A percentile compares a stretch with the other conserved stretches of the same genome.
Evolutionary conservation across 2,113 vertebrate species (phyloP).

Genomic region (Neogobius melanostomus): DNA sequence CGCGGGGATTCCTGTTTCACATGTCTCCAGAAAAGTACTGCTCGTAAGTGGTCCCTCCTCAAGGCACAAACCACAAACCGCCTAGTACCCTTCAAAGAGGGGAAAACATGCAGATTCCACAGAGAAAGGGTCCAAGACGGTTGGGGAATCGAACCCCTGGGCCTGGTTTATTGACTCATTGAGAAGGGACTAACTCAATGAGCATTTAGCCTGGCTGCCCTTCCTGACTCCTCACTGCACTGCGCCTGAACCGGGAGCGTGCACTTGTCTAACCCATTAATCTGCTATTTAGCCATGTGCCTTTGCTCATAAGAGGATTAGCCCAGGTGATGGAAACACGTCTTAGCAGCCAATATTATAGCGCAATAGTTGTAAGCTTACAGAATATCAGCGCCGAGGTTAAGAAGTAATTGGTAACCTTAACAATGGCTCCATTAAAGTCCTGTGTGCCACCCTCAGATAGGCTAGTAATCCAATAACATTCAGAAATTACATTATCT

Average conservation of each 20-base stretch:
- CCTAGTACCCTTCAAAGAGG: neutral
- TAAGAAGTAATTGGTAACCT: neutral
- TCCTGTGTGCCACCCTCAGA: neutral
- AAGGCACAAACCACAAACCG: slow-evolving; percentile 36
- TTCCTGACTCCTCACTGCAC: slow-evolving; percentile 12
- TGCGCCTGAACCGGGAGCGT: slow-evolving; percentile 39
- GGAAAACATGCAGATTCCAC: too few species aligned
- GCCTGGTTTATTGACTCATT: neutral
- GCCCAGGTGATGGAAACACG: slow-evolving; percentile 47
- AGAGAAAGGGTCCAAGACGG: too few species aligned
- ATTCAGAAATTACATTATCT: too few species aligned
- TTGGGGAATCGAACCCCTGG: neutral
- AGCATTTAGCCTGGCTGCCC: slow-evolving; percentile 14
- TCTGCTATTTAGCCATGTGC: slow-evolving; percentile 32
- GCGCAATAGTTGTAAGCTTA: neutral
- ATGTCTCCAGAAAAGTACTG: slow-evolving; percentile 14
- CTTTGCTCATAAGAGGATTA: slow-evolving; percentile 54
- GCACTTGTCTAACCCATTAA: slow-evolving; percentile 56
- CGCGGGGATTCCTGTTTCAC: slow-evolving; percentile 44
- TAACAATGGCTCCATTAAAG: neutral
- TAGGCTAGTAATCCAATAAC: neutral
- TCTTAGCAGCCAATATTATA: slow-evolving; percentile 20
- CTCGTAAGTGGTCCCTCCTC: slow-evolving; percentile 41
- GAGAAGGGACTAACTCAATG: neutral
- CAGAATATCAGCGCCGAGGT: neutral